Evolutionary conservation across 2,113 vertebrate genomes (phyloP).

Genomic region (Phoenicopterus ruber): DNA sequence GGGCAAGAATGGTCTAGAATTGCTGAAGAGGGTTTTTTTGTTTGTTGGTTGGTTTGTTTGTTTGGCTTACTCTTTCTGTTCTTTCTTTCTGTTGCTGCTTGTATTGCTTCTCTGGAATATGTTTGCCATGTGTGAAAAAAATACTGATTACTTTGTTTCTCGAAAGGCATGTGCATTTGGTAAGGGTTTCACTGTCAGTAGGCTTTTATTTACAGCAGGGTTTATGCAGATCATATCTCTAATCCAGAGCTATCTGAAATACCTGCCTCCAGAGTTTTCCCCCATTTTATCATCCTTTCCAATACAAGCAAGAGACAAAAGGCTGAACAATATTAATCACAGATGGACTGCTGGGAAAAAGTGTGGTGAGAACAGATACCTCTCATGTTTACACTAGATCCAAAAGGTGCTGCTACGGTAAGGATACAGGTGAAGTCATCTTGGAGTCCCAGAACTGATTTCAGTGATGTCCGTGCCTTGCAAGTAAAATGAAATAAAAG

Average conservation of each 20-base stretch:
- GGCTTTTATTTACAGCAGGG: constrained; percentile 8
- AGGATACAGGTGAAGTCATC: neutral
- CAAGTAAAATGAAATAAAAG: neutral
- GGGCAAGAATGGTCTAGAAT: constrained; percentile 23
- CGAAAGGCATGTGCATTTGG: neutral
- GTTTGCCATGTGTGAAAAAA: constrained; percentile 58
- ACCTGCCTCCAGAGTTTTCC: neutral
- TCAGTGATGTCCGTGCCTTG: neutral
- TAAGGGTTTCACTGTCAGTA: neutral
- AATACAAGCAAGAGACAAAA: constrained; percentile 1
- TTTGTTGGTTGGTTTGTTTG: neutral
- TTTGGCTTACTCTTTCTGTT: neutral
- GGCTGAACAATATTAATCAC: neutral
- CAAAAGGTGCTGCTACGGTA: neutral
- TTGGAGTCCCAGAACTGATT: neutral
- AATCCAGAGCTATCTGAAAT: constrained; percentile 3
- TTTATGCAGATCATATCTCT: neutral
- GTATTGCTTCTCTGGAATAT: constrained; percentile 50
- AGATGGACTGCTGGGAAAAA: neutral
- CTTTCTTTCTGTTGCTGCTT: constrained; percentile 35
- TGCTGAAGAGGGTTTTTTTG: neutral
- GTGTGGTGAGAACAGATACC: neutral
- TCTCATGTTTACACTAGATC: neutral
- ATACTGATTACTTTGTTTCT: constrained; percentile 13
- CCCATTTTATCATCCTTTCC: constrained; percentile 2